Conservation (phyloP, 1,140 invertebrate genomes). For the Thalassaphorura encarpata region DNA sequence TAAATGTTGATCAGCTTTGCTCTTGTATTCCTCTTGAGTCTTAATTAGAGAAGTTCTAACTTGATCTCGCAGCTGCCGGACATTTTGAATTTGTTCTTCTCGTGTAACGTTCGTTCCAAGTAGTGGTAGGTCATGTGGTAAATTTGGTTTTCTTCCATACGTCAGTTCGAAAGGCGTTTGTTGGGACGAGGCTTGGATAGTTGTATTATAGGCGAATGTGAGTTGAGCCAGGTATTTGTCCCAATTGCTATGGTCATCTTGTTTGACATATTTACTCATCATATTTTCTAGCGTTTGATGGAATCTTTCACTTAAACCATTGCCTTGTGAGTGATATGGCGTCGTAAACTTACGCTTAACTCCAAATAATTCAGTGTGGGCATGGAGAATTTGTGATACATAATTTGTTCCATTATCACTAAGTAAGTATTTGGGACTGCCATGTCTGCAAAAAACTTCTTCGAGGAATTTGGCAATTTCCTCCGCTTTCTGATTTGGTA, state of each 20-base stretch:
- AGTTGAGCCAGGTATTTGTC: neutral
- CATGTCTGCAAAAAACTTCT: neutral
- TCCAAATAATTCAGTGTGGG: neutral
- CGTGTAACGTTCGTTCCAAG: neutral
- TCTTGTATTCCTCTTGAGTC: neutral
- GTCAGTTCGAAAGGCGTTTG: neutral
- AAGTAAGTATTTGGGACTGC: neutral
- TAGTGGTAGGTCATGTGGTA: neutral
- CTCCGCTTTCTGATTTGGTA: neutral
- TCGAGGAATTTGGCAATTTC: slow-evolving; percentile 4
- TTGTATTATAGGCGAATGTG: slow-evolving; percentile 7
- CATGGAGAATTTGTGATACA: neutral
- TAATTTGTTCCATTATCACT: slow-evolving; percentile 5
- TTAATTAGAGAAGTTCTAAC: neutral
- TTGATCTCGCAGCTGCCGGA: neutral
- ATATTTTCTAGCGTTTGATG: neutral
- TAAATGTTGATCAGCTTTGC: neutral
- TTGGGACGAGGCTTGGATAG: neutral
- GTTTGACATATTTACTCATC: neutral
- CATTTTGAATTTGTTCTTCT: neutral
- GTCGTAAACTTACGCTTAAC: neutral
- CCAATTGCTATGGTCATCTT: slow-evolving; percentile 1
- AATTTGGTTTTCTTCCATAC: neutral
- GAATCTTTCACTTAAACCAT: slow-evolving; percentile 1
- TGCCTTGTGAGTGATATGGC: neutral